Evolutionary conservation across 2,797 vertebrate genomes (phyloP).

Genomic region (Austrolebias charrua): DNA sequence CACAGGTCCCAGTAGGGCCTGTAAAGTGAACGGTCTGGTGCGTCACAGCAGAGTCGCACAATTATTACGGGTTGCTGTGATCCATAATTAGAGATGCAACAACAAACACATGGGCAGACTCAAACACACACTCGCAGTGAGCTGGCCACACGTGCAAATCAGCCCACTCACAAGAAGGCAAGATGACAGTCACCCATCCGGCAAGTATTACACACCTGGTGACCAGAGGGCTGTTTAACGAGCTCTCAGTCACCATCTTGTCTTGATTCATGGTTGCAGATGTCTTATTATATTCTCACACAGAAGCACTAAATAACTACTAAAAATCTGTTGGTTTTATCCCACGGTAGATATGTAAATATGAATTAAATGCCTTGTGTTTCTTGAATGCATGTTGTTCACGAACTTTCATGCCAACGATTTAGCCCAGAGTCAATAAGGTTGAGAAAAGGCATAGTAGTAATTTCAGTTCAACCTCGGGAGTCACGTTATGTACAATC

Average conservation of each 20-base stretch:
- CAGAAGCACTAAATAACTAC: no score
- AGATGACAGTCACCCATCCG: constrained; percentile 28
- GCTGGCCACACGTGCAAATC: constrained; percentile 55
- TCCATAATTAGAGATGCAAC: constrained; percentile 69
- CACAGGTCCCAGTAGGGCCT: constrained; percentile 42
- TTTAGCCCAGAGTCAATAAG: no score
- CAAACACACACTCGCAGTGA: constrained; percentile 34
- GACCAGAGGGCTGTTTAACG: constrained; percentile 36
- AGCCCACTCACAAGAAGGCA: constrained; percentile 46
- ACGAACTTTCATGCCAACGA: no score
- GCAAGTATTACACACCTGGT: constrained; percentile 38
- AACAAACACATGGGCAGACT: constrained; percentile 39
- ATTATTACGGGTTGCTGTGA: constrained; percentile 69
- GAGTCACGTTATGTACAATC: no score
- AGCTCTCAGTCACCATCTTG: constrained; percentile 16
- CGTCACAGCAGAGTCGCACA: constrained; percentile 61
- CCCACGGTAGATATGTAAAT: no score
- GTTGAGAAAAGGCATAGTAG: no score
- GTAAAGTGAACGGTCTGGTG: constrained; percentile 52
- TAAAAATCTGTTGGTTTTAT: background rate
- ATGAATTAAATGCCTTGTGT: no score
- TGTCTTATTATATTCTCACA: background rate
- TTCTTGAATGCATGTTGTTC: no score
- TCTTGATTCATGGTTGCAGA: background rate
- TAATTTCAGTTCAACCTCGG: no score